A percentile compares a stretch with the other conserved stretches of the same genome.
phyloP scores from a whole-genome alignment of 2,888 invertebrate species.

The Apotomis turbidana region DNA sequence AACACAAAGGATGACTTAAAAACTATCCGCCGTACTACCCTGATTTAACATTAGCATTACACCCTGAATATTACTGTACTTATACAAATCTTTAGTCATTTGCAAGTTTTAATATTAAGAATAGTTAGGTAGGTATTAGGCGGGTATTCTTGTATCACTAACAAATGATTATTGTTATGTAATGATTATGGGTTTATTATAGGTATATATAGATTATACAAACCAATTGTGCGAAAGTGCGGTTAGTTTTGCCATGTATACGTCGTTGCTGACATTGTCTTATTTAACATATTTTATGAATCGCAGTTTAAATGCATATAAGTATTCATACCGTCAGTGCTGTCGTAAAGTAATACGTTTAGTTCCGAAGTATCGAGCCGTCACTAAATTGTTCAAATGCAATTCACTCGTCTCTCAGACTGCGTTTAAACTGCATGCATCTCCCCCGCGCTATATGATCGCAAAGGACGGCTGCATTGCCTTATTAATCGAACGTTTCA shows the following conservation, averaged over 20 bases:
- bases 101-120: conserved; percentile 17
- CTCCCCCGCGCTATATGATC: conserved; percentile 13
- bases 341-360: not conserved
- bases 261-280: too few relatives aligned
- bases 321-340: not conserved
- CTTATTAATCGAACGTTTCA: conserved; percentile 34
- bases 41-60: conserved; percentile 13
- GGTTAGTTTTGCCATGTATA: too few relatives aligned
- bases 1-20: conserved; percentile 11
- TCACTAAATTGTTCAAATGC: conserved; percentile 23
- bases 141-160: too few relatives aligned
- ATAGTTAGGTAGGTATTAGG: not conserved
- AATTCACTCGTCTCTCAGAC: conserved; percentile 22
- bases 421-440: conserved; percentile 15
- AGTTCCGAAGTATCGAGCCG: not conserved
- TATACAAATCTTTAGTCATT: conserved; percentile 16
- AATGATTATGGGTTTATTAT: too few relatives aligned
- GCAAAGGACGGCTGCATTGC: conserved; percentile 26
- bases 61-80: conserved; percentile 14
- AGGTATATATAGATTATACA: too few relatives aligned
- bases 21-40: conserved; percentile 13
- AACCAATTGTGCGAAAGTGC: too few relatives aligned
- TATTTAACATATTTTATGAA: too few relatives aligned
- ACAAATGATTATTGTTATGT: too few relatives aligned
- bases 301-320: too few relatives aligned